phyloP scores from a whole-genome alignment of 92 coral and sea anemone species.

The Siderastrea radians region DNA sequence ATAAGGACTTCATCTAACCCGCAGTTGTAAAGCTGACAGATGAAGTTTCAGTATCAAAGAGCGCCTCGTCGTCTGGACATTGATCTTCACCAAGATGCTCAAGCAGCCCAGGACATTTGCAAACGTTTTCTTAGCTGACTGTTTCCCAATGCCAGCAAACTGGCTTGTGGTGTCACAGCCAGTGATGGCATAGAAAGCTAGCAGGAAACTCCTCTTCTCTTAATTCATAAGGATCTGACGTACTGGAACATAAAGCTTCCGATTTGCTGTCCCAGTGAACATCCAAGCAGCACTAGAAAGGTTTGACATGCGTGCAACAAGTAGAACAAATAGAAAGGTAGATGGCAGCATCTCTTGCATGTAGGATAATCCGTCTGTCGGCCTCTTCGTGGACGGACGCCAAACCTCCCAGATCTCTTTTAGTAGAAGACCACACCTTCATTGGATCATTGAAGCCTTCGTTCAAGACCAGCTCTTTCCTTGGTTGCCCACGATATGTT shows the following conservation, averaged over 20 bases:
- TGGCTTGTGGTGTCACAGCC: constrained; percentile 71
- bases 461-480: neutral
- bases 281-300: constrained; percentile 31
- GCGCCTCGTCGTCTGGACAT: neutral
- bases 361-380: neutral
- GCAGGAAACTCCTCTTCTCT: constrained; percentile 55
- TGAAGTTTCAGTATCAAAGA: constrained; percentile 72
- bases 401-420: constrained; percentile 29
- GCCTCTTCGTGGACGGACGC: neutral
- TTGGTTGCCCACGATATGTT: too few relatives aligned
- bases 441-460: constrained; percentile 19
- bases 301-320: neutral
- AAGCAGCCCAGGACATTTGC: constrained; percentile 10
- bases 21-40: constrained; percentile 58
- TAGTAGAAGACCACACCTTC: constrained; percentile 47
- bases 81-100: constrained; percentile 30
- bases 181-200: constrained; percentile 69
- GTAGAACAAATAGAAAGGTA: neutral
- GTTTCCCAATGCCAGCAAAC: constrained; percentile 59
- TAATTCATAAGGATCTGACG: constrained; percentile 37
- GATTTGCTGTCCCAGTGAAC: constrained; percentile 32
- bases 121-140: too few relatives aligned
- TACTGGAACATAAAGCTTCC: constrained; percentile 24
- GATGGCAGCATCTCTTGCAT: neutral
- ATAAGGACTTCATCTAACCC: constrained; percentile 27